These are phyloP conservation scores for Leuciscus waleckii DNA, from an alignment of 2,797 vertebrate genomes.

Conservation along the genomic window DNA sequence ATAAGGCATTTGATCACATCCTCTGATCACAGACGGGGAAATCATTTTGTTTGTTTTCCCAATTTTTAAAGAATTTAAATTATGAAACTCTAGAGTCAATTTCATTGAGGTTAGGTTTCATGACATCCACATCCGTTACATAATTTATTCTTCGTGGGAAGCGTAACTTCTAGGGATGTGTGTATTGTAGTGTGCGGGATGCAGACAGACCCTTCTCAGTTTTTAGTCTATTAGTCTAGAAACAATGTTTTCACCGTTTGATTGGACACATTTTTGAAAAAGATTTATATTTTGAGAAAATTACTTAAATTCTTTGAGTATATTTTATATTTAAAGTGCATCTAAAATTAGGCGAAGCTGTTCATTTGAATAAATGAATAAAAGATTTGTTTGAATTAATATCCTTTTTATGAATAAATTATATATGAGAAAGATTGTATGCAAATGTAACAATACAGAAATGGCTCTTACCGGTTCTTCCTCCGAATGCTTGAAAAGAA, in stretches of 20 bases:
- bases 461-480: constrained; percentile 94
- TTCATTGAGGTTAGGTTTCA: not conserved
- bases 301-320: not conserved
- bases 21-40: not conserved
- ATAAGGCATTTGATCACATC: not conserved
- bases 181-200: not conserved
- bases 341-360: not conserved
- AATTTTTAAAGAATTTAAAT: not conserved
- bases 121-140: not conserved
- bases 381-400: not conserved
- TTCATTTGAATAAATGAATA: not conserved
- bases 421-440: not conserved
- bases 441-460: constrained; percentile 13
- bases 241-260: not conserved
- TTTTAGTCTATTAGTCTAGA: not conserved
- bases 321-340: not conserved
- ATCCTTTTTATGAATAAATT: not conserved
- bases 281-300: not conserved
- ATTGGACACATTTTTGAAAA: not conserved
- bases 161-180: not conserved
- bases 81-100: not conserved
- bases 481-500: constrained; percentile 94
- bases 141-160: not conserved
- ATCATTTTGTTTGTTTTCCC: not conserved
- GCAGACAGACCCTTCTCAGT: not conserved